Evolutionary conservation across 2,888 invertebrate genomes (phyloP).

Genomic region (Epistrophe grossulariae): DNA sequence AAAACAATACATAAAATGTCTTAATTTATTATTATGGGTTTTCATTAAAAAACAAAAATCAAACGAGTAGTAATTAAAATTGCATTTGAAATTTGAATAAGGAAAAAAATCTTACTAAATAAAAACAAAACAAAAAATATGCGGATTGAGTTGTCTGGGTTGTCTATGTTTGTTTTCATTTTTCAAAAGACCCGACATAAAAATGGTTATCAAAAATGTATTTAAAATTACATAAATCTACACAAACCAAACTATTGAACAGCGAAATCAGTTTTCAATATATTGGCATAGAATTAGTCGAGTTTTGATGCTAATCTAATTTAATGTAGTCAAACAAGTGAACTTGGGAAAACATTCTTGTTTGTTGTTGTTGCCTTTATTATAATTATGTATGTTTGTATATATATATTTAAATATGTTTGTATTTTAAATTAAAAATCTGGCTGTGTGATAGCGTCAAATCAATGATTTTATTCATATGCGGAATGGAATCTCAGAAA

Average conservation of each 20-base stretch:
- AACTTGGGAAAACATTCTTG: slow-evolving; percentile 25
- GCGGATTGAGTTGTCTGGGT: background rate
- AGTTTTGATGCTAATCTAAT: slow-evolving; percentile 12
- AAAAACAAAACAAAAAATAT: too few relatives aligned
- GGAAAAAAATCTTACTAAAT: background rate
- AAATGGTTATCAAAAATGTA: background rate
- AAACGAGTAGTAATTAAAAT: slow-evolving; percentile 16
- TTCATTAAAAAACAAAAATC: background rate
- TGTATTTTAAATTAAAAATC: background rate
- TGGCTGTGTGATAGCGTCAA: background rate
- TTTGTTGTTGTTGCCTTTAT: background rate
- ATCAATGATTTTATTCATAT: background rate
- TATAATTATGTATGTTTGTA: background rate
- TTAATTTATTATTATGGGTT: slow-evolving; percentile 7
- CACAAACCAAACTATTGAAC: background rate
- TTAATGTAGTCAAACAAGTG: slow-evolving; percentile 4
- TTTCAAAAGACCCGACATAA: background rate
- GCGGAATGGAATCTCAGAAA: slow-evolving; percentile 15
- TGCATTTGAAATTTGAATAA: slow-evolving; percentile 6
- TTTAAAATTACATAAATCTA: background rate
- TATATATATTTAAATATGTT: background rate
- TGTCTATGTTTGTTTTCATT: background rate
- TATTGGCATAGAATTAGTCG: slow-evolving; percentile 16
- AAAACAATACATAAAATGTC: slow-evolving; percentile 17
- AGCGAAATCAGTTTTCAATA: background rate